Percentiles rank a stretch among this genome's conserved stretches.
phyloP scores from a whole-genome alignment of 2,113 vertebrate genomes.

The cat (Felis catus) region F.catus_Fca126_mat1.0 CM031418.1:138279001-138279500 shows the following conservation, averaged over 20 bases:
- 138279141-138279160: not conserved
- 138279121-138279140: not conserved
- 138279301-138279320: accelerated
- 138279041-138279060: not conserved
- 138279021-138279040: not conserved
- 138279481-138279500: not conserved
- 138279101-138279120: not conserved
- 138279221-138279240: accelerated
- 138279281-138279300: not conserved
- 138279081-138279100: not conserved
- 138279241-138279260: accelerated
- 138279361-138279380: not conserved
- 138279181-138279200: accelerated
- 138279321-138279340: accelerated
- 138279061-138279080: not conserved
- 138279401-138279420: accelerated
- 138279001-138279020: not conserved
- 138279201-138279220: not conserved
- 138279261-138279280: accelerated
- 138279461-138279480: not conserved
- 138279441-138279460: not conserved
- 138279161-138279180: not conserved
- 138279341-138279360: too few relatives aligned
- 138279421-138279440: not conserved
- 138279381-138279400: not conserved